Conservation (phyloP, 2,888 invertebrate genomes). For the Panzeria rudis region DNA sequence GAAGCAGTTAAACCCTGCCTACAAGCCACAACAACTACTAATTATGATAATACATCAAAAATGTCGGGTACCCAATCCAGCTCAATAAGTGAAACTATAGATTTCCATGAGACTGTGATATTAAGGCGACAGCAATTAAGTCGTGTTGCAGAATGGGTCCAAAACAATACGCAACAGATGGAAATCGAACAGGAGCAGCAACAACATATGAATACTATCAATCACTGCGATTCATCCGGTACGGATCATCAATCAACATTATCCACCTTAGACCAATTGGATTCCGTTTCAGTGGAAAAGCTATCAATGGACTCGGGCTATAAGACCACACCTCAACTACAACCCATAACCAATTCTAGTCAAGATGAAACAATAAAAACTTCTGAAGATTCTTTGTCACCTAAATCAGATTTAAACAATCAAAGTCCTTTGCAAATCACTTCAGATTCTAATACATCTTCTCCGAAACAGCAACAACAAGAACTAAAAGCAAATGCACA, state of each 20-base stretch:
- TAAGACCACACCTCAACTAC: constrained; percentile 81
- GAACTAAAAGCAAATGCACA: constrained; percentile 30
- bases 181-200: constrained; percentile 76
- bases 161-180: constrained; percentile 86
- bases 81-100: constrained; percentile 81
- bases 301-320: constrained; percentile 82
- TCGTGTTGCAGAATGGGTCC: constrained; percentile 91
- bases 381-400: constrained; percentile 79
- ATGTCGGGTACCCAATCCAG: constrained; percentile 81
- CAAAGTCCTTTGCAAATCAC: constrained; percentile 46
- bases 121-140: constrained; percentile 87
- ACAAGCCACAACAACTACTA: constrained; percentile 42
- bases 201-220: constrained; percentile 56
- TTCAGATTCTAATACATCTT: constrained; percentile 11
- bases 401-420: constrained; percentile 78
- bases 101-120: constrained; percentile 84
- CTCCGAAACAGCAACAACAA: constrained; percentile 31
- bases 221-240: constrained; percentile 76
- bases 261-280: constrained; percentile 80
- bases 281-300: constrained; percentile 81
- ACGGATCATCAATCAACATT: constrained; percentile 79
- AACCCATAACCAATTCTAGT: constrained; percentile 70
- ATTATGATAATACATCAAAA: constrained; percentile 77
- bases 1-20: constrained; percentile 37
- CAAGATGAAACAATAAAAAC: constrained; percentile 76